Conservation (phyloP, 2,888 invertebrate genomes). For the Papilio protenor region DNA sequence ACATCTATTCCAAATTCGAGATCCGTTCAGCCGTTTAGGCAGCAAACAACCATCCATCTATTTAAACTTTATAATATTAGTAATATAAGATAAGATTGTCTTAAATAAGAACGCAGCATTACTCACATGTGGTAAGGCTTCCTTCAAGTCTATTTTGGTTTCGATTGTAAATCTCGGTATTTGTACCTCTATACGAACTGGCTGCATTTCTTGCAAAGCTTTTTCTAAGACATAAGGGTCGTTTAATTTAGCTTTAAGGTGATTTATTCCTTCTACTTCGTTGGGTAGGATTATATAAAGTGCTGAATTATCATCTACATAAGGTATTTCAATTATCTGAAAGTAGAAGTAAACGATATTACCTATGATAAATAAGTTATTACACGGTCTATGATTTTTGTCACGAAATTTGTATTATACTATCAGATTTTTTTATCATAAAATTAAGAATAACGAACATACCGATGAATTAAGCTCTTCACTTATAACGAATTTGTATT, state of each 20-base stretch:
- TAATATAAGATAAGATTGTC: no score
- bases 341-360: background rate
- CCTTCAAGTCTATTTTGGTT: constrained; percentile 2
- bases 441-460: background rate
- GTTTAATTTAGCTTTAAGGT: background rate
- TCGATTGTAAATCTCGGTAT: constrained; percentile 15
- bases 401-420: no score
- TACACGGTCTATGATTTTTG: no score
- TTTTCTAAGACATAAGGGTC: background rate
- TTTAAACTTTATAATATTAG: no score
- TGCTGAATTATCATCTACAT: background rate
- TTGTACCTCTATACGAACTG: background rate
- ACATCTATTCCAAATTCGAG: no score
- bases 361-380: no score
- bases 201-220: background rate
- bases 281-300: constrained; percentile 18
- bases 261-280: constrained; percentile 1
- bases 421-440: background rate
- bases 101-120: background rate
- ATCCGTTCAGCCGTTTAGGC: no score
- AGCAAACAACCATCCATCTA: no score
- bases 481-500: background rate
- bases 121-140: background rate
- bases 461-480: background rate
- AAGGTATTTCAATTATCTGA: constrained; percentile 19